Base-by-base conservation (phyloP, 2,113 vertebrate species). In the Sitta europaea region DNA sequence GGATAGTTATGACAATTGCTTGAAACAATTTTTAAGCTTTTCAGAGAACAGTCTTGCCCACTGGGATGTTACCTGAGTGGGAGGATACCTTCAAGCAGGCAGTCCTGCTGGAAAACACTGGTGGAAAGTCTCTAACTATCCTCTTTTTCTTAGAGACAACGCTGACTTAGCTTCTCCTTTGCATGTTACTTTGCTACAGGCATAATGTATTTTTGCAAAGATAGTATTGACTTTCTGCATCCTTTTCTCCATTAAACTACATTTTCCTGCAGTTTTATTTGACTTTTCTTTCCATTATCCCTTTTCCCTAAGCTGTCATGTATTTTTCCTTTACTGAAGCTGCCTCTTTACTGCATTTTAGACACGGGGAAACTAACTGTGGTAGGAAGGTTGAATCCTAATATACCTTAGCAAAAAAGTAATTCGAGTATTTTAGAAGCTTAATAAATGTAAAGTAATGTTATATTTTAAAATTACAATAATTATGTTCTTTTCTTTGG, bases 401-500 rank as follows among this genome's bases (percentile, higher is more conserved):
- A 76, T 43, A 57, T 35, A 22, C 16, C 45, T 17, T 50, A 76
- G 25, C 21, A 88, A 73, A 81, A 83, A 62, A 28, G 33, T 75
- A 70, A 53, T 86, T 90, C 17, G 20, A n/a, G 7, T 74, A 50
- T 70, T 94, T 91, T 86, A 61, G 36, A 88, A 83, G 51, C 27
- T 86, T 73, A 83, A 87, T 61, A 83, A 85, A 89, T 88, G 47
- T 24, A 72, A 63, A 12, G 10, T 48, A 31, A 82, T 94, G 77
- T 63, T 83, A 25, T 62, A 55, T 85, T 66, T 93, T 55, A 51
- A 86, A 94, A 59, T 71, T 38, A 59, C 27, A 55, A n/a, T 80
- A 77, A 84, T 95, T 38, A 36, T 68, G 22, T 93, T 95, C 19
- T 95, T 94, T 86, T 66, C 53, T 92, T 51, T 88, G 95, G 77